These are phyloP conservation scores for Calliphora vomitoria DNA, from an alignment of 2,888 invertebrate genomes.

Conservation along the genomic window DNA sequence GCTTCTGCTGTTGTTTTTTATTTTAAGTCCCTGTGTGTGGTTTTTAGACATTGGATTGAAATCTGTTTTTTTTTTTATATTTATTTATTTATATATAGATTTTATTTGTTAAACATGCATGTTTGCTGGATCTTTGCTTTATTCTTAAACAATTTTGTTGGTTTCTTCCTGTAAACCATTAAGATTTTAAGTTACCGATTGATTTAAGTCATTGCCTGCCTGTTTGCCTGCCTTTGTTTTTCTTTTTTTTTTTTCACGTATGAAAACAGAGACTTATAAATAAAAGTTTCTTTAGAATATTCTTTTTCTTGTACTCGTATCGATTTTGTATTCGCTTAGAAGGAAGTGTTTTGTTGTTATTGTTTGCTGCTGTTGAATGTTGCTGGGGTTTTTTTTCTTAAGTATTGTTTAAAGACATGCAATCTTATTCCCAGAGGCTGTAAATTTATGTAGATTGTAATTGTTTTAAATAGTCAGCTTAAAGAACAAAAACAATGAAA, in stretches of 20 bases:
- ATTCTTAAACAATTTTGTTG: slow-evolving; percentile 13
- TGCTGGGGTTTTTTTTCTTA: neutral
- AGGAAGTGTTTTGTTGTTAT: slow-evolving; percentile 35
- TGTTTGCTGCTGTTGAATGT: slow-evolving; percentile 1
- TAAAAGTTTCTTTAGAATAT: slow-evolving; percentile 54
- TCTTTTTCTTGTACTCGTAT: slow-evolving; percentile 18
- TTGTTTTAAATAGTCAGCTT: slow-evolving; percentile 66
- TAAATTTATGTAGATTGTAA: slow-evolving; percentile 65
- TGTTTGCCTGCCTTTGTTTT: neutral
- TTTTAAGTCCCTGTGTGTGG: slow-evolving; percentile 50
- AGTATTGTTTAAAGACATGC: slow-evolving; percentile 69
- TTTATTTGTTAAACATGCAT: slow-evolving; percentile 23
- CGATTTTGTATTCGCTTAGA: slow-evolving; percentile 15
- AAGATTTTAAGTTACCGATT: slow-evolving; percentile 75
- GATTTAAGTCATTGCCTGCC: slow-evolving; percentile 72
- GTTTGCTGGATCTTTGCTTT: slow-evolving; percentile 15
- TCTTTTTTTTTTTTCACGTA: neutral
- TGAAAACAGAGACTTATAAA: neutral
- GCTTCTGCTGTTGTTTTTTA: slow-evolving; percentile 3
- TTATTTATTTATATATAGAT: slow-evolving; percentile 5
- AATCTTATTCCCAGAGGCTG: slow-evolving; percentile 67
- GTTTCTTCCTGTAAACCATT: slow-evolving; percentile 73
- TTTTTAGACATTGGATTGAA: slow-evolving; percentile 30
- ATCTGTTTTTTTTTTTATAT: slow-evolving; percentile 19
- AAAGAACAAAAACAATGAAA: slow-evolving; percentile 18